phyloP scores from a whole-genome alignment of 2,888 invertebrate genomes.

The Arenicola marina region DNA sequence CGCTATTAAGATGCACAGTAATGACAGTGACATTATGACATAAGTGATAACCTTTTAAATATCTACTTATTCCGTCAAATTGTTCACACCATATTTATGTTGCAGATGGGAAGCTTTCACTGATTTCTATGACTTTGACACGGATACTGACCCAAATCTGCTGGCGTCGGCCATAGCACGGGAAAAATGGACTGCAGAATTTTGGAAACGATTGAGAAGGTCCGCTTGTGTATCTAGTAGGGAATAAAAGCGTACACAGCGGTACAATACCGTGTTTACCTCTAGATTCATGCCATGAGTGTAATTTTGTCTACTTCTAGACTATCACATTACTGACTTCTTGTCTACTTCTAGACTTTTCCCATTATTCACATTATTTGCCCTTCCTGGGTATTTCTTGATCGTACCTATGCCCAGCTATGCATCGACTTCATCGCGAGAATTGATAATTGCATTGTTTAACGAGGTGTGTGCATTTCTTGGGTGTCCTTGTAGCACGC shows the following conservation, averaged over 20 bases:
- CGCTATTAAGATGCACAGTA: no score
- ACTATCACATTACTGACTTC: not conserved
- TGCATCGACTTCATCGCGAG: no score
- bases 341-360: not conserved
- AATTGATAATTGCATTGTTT: not conserved
- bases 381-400: no score
- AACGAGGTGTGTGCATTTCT: conserved; percentile 18
- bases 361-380: not conserved
- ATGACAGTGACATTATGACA: no score
- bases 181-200: conserved; percentile 49
- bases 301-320: not conserved
- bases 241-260: not conserved
- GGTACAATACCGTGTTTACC: not conserved
- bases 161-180: conserved; percentile 51
- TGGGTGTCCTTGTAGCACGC: conserved; percentile 34
- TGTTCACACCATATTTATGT: no score
- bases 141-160: conserved; percentile 40
- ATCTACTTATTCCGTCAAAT: not conserved
- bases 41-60: not conserved
- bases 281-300: not conserved
- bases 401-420: no score
- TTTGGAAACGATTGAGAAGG: conserved; percentile 44
- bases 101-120: conserved; percentile 49
- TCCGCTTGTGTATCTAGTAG: conserved; percentile 17
- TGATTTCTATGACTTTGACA: conserved; percentile 51